These are phyloP conservation scores for Baccha elongata DNA, from an alignment of 2,888 invertebrate species.

Conservation along the genomic window DNA sequence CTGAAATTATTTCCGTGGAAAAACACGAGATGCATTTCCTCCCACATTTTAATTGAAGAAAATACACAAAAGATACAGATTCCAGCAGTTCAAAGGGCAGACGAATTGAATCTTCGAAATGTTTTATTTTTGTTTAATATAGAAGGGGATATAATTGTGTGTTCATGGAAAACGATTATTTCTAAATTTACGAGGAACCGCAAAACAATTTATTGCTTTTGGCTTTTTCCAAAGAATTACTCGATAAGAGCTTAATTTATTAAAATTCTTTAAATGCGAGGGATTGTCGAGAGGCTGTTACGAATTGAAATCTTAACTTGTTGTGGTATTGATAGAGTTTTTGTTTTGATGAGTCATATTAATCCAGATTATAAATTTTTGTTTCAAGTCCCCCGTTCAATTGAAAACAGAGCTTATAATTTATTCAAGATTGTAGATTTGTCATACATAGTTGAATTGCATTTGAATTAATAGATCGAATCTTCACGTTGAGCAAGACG, in stretches of 20 bases:
- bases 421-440: conserved; percentile 2
- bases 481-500: not conserved
- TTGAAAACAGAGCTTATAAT: conserved; percentile 17
- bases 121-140: not conserved
- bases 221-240: conserved; percentile 5
- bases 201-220: conserved; percentile 55
- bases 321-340: not conserved
- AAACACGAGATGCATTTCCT: conserved; percentile 56
- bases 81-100: conserved; percentile 41
- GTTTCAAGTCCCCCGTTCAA: not conserved
- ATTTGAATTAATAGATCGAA: conserved; percentile 3
- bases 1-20: conserved; percentile 30
- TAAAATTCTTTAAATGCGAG: conserved; percentile 34
- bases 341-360: conserved; percentile 34
- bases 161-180: conserved; percentile 44
- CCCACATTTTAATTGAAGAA: conserved; percentile 49
- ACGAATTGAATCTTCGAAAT: conserved; percentile 17
- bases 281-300: not conserved
- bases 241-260: conserved; percentile 52
- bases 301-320: not conserved
- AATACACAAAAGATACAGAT: conserved; percentile 11
- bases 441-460: conserved; percentile 18
- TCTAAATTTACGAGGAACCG: conserved; percentile 56
- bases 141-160: conserved; percentile 1
- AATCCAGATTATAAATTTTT: conserved; percentile 37